phyloP scores from a whole-genome alignment of 2,797 vertebrate genomes.

The Muraenolepis orangiensis region DNA sequence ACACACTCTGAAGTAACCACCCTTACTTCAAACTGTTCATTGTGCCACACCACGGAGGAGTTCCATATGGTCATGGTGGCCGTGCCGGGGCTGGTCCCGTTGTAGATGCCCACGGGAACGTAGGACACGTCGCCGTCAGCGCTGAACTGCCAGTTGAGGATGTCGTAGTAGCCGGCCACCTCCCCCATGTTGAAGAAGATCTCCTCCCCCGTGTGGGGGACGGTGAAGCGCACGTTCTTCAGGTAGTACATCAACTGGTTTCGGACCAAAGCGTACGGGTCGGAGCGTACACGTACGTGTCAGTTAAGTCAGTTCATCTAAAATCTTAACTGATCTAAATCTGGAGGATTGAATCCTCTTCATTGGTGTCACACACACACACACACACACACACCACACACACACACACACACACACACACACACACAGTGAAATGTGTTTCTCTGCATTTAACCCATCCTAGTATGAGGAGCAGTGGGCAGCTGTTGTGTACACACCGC shows the following conservation, averaged over 20 bases:
- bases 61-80: constrained; percentile 69
- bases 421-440: no score
- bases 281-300: not conserved
- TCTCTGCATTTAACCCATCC: no score
- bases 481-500: no score
- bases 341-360: no score
- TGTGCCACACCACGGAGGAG: constrained; percentile 78
- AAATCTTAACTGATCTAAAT: no score
- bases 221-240: constrained; percentile 72
- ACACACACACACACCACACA: no score
- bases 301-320: no score
- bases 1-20: no score
- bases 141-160: constrained; percentile 80
- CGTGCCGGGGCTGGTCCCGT: constrained; percentile 33
- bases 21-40: constrained; percentile 66
- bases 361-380: no score
- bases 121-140: constrained; percentile 68
- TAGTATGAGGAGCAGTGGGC: no score
- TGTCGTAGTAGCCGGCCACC: constrained; percentile 75
- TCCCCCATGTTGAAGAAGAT: constrained; percentile 73
- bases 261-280: not conserved
- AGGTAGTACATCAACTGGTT: constrained; percentile 81
- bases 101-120: constrained; percentile 71
- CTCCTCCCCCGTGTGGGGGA: constrained; percentile 67
- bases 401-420: no score